Evolutionary conservation across 2,888 invertebrate species (phyloP).

Genomic region (Athalia rosae): DNA sequence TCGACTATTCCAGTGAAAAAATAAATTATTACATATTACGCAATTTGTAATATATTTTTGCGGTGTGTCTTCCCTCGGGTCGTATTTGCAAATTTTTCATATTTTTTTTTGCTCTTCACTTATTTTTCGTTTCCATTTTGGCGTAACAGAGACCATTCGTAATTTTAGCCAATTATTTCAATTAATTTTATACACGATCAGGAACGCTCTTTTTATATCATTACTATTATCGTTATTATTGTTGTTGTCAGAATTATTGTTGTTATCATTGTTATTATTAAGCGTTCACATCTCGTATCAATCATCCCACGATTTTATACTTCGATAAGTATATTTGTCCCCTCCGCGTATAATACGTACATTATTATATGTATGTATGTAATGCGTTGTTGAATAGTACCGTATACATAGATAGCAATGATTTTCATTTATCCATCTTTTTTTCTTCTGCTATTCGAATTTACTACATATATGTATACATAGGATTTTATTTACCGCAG

Average conservation of each 20-base stretch:
- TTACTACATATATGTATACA: too few species aligned
- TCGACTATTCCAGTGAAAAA: conserved; percentile 73
- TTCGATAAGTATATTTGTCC: background rate
- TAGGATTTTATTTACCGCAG: too few species aligned
- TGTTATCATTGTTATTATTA: background rate
- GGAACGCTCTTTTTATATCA: background rate
- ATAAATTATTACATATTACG: conserved; percentile 73
- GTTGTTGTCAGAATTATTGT: background rate
- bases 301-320: background rate
- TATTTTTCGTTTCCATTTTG: too few species aligned
- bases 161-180: too few species aligned
- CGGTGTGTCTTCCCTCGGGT: background rate
- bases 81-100: background rate
- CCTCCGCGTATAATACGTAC: too few species aligned
- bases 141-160: too few species aligned
- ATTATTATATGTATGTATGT: too few species aligned
- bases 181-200: too few species aligned
- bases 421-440: too few species aligned
- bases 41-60: conserved; percentile 63
- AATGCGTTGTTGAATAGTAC: too few species aligned
- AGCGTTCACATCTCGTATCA: background rate
- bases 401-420: too few species aligned
- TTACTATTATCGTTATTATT: background rate
- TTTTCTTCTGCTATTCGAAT: too few species aligned
- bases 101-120: background rate